Base-by-base conservation (phyloP, 2,888 invertebrate genomes). In the Plebejus melissa region DNA sequence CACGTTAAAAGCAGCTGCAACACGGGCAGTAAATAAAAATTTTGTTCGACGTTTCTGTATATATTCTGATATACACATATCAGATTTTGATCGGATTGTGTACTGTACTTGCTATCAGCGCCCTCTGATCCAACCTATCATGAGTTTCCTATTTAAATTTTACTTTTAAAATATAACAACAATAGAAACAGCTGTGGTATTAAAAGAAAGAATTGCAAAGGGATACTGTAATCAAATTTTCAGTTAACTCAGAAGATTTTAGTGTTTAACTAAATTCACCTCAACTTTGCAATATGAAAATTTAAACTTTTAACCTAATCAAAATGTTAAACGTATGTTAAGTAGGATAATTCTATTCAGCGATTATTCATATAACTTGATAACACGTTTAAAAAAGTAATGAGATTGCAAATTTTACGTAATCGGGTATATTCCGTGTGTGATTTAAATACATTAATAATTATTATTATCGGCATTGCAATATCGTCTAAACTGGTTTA, bases 391-490 rank as follows among this genome's bases (percentile, higher is more conserved):
- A 65, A 32, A 32, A 32, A 65, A 13, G 32, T 65, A 65, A 36
- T 65, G 65, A 65, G 65, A 65, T 32, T 65, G 65, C 32, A 11
- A 36, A 32, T 65, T 65, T 36, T 65, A 65, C 65, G 65, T 65
- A 65, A 65, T 22, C 32, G 32, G 9, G 32, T 65, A 65, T 13
- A 32, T 65, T 28, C 28, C 9, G 0, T 13, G 16, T 65, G 36
- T 32, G 65, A 65, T 65, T 65, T 65, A 32, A 65, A 65, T 65
- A 36, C 65, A 65, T 65, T 65, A 65, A 32, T 65, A 32, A 65
- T 38, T 32, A 32, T 32, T 32, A 38, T 65, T 65, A 65, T 65
- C 65, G 65, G 32, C 5, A 65, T 36, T 65, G 65, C 65, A 65
- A 65, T 65, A 65, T 32, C 32, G 13, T 65, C 13, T 65, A 36